phyloP scores from a whole-genome alignment of 2,888 invertebrate species.

The Ormyrus pomaceus region DNA sequence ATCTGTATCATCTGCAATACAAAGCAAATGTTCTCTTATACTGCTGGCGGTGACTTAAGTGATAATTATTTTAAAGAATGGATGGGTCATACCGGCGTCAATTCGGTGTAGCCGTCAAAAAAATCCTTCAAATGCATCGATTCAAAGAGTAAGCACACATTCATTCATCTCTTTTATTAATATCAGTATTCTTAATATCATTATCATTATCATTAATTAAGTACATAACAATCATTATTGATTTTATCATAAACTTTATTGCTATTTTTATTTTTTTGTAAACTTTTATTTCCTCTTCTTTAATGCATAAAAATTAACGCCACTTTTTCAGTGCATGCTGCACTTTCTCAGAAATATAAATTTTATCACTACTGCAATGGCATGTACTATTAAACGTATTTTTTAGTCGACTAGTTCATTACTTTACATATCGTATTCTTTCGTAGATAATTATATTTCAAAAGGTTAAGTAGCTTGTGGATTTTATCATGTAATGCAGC shows the following conservation, averaged over 20 bases:
- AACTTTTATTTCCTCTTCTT: too few species aligned
- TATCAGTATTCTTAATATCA: background rate
- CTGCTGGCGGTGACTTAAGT: conserved; percentile 11
- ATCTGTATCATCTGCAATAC: background rate
- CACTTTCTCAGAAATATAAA: too few species aligned
- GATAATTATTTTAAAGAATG: conserved; percentile 60
- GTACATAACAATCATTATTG: too few species aligned
- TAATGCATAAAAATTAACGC: too few species aligned
- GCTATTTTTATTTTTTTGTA: too few species aligned
- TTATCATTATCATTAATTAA: background rate
- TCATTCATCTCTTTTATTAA: background rate
- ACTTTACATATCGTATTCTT: conserved; percentile 24
- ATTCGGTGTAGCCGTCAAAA: conserved; percentile 69
- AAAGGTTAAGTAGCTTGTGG: conserved; percentile 47
- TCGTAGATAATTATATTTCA: conserved; percentile 35
- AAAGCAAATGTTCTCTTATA: conserved; percentile 5
- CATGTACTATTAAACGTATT: background rate
- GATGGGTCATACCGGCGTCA: conserved; percentile 69
- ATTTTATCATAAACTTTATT: too few species aligned
- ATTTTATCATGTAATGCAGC: conserved; percentile 42
- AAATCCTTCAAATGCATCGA: conserved; percentile 69
- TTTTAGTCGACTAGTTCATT: conserved; percentile 1
- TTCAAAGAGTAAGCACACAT: conserved; percentile 70
- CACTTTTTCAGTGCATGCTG: too few species aligned
- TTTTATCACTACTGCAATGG: background rate